phyloP scores from a whole-genome alignment of 2,113 vertebrate genomes.

The Pseudorhombus dupliciocellatus region DNA sequence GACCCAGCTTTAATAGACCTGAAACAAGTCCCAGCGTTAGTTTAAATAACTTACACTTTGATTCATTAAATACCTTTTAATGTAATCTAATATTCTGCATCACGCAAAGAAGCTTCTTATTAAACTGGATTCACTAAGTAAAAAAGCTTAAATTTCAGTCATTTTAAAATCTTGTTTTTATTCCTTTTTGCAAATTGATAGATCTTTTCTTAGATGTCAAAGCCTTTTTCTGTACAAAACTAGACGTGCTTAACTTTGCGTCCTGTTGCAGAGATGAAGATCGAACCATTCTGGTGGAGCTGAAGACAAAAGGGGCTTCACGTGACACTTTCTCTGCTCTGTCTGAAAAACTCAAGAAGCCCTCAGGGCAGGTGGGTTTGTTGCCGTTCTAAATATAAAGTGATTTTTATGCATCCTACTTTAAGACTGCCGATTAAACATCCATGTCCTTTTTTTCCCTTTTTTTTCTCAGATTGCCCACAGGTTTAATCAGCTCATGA shows the following conservation, averaged over 20 bases:
- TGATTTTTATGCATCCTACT: background rate
- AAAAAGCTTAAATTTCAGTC: too few species aligned
- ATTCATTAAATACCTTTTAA: too few species aligned
- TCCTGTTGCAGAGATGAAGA: slow-evolving; percentile 88
- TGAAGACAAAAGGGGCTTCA: slow-evolving; percentile 90
- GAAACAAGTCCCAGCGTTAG: background rate
- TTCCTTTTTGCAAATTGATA: too few species aligned
- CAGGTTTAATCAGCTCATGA: slow-evolving; percentile 93
- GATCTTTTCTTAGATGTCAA: too few species aligned
- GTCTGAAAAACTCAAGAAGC: slow-evolving; percentile 87
- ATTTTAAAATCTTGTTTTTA: too few species aligned
- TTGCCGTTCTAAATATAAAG: too few species aligned
- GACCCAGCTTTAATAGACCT: background rate
- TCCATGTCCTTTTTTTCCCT: slow-evolving; percentile 32
- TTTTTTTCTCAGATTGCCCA: slow-evolving; percentile 86
- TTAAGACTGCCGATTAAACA: background rate
- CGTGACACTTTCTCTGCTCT: slow-evolving; percentile 88
- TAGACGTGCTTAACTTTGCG: background rate
- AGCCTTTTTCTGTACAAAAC: too few species aligned
- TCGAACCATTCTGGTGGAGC: slow-evolving; percentile 88
- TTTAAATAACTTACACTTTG: too few species aligned
- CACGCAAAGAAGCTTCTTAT: too few species aligned
- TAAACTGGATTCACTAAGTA: too few species aligned
- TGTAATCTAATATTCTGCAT: too few species aligned
- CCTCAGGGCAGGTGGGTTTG: slow-evolving; percentile 84